Conservation (phyloP, 1,140 invertebrate species). For the Pseudomyrmex concolor region DNA sequence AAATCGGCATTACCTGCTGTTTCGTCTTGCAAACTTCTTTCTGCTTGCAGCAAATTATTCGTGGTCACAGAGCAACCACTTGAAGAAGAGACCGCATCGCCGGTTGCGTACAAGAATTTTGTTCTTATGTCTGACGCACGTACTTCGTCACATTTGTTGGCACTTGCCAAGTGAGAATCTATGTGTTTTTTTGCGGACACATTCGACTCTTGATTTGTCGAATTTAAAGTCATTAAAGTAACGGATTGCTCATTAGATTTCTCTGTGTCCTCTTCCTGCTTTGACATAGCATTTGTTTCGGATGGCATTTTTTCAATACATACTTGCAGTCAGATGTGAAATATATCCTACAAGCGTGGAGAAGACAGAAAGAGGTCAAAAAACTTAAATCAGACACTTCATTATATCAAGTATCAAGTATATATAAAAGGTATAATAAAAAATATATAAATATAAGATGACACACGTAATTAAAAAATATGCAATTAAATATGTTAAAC, state of each 20-base stretch:
- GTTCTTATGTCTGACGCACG: constrained; percentile 54
- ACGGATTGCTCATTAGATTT: constrained; percentile 70
- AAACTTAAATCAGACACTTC: background rate
- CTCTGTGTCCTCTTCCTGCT: constrained; percentile 72
- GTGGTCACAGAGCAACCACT: constrained; percentile 38
- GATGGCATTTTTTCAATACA: constrained; percentile 77
- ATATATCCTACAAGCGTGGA: constrained; percentile 41
- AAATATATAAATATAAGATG: too few relatives aligned
- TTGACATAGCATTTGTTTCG: constrained; percentile 72
- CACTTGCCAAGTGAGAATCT: constrained; percentile 65
- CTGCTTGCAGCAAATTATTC: constrained; percentile 44
- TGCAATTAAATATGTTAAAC: too few relatives aligned
- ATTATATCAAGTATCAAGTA: background rate
- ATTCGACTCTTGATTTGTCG: constrained; percentile 64
- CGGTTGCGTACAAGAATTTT: constrained; percentile 68
- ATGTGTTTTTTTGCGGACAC: constrained; percentile 64
- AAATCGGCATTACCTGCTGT: constrained; percentile 11
- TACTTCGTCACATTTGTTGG: constrained; percentile 63
- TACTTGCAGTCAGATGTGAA: constrained; percentile 38
- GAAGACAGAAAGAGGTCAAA: background rate
- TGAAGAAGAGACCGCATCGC: constrained; percentile 61
- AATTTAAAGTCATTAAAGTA: constrained; percentile 66
- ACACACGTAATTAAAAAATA: too few relatives aligned
- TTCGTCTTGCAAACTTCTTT: constrained; percentile 3
- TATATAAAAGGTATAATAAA: too few relatives aligned